These are phyloP conservation scores for Drosophila punjabiensis DNA, from an alignment of 1,140 invertebrate genomes.

Conservation along the genomic window DNA sequence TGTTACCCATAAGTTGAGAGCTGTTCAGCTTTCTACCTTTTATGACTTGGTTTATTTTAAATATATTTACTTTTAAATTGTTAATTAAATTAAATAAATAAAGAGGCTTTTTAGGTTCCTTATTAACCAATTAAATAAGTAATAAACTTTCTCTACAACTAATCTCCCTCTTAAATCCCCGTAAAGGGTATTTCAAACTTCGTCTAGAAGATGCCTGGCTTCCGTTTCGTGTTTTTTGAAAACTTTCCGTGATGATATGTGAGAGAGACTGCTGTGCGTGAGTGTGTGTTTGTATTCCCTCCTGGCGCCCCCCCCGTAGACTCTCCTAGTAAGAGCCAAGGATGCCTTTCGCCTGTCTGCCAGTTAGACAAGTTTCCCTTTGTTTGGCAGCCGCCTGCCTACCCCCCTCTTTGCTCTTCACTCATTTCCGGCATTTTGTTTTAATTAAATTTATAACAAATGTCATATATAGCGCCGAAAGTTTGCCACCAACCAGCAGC, in stretches of 20 bases:
- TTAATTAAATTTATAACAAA: conserved; percentile 80
- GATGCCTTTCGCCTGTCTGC: conserved; percentile 10
- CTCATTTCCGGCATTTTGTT: conserved; percentile 75
- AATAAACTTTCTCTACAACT: not conserved
- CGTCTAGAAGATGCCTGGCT: not conserved
- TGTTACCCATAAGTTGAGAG: not conserved
- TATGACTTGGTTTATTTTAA: not conserved
- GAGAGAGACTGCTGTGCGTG: conserved; percentile 1
- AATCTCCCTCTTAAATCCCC: not conserved
- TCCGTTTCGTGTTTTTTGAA: not conserved
- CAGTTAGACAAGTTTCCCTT: conserved; percentile 65
- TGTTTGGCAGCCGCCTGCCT: conserved; percentile 29
- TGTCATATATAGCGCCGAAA: conserved; percentile 52
- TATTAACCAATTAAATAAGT: not conserved
- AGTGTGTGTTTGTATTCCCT: conserved; percentile 5
- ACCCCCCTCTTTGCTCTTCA: conserved; percentile 18
- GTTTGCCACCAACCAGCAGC: conserved; percentile 35
- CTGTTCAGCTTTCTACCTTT: not conserved
- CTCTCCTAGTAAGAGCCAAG: not conserved
- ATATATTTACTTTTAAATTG: not conserved
- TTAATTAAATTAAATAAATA: no score
- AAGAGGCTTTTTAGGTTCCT: not conserved
- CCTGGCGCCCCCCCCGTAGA: not conserved
- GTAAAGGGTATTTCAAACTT: not conserved
- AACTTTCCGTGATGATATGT: conserved; percentile 8